Conservation (phyloP, 92 coral and sea anemone species). For the Porites rus region DNA sequence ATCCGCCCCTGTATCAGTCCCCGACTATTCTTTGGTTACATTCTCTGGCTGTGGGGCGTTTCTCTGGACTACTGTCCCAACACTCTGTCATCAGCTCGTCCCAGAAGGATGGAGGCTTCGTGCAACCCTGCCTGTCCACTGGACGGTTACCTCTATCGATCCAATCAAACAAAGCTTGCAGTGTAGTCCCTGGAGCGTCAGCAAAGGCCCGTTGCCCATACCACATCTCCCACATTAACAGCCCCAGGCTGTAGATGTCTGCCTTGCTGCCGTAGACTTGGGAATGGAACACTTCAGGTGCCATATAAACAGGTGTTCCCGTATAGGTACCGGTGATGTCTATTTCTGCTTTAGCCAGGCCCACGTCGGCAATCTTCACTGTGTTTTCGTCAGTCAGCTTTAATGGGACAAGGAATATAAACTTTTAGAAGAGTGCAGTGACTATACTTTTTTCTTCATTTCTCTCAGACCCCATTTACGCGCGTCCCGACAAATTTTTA, state of each 20-base stretch:
- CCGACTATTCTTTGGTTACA: neutral
- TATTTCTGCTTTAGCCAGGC: slow-evolving; percentile 9
- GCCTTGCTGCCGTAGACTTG: neutral
- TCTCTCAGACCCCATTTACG: no score
- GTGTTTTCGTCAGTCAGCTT: slow-evolving; percentile 4
- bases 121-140: neutral
- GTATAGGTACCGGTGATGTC: slow-evolving; percentile 10
- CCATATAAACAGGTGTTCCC: slow-evolving; percentile 37
- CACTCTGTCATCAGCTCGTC: slow-evolving; percentile 4
- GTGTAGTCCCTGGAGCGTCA: neutral
- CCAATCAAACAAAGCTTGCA: neutral
- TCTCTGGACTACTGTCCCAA: slow-evolving; percentile 15
- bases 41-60: slow-evolving; percentile 9
- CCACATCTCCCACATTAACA: slow-evolving; percentile 62
- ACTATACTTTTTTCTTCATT: no score
- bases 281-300: slow-evolving; percentile 38
- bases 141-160: slow-evolving; percentile 25
- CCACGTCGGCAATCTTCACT: slow-evolving; percentile 45
- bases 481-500: no score
- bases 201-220: slow-evolving; percentile 23
- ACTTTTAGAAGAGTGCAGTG: no score
- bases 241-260: slow-evolving; percentile 51
- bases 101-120: slow-evolving; percentile 1
- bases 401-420: neutral
- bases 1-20: no score